phyloP scores from a whole-genome alignment of 2,113 vertebrate genomes.

The Lanius ludovicianus region DNA sequence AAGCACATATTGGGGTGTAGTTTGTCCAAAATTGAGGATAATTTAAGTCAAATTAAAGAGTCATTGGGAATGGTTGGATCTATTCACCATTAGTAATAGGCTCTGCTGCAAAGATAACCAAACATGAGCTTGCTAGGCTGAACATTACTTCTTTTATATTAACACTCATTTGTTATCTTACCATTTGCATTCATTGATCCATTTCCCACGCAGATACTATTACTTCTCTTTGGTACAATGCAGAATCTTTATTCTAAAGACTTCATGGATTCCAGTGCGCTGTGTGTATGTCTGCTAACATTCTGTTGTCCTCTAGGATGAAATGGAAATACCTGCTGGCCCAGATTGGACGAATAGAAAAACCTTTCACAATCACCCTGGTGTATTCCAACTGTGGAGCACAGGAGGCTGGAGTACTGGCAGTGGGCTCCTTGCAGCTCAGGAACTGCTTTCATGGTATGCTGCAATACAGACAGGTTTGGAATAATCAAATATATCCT shows the following conservation, averaged over 20 bases:
- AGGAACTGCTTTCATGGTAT: constrained; percentile 80
- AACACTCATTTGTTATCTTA: not conserved
- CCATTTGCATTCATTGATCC: not conserved
- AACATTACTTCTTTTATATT: not conserved
- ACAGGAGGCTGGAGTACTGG: constrained; percentile 60
- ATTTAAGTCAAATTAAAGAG: not conserved
- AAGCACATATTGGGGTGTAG: fast-evolving
- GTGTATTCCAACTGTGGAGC: constrained; percentile 78
- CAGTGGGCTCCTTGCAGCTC: constrained; percentile 81
- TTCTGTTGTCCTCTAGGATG: constrained; percentile 62
- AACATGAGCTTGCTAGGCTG: not conserved
- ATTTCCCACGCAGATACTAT: not conserved
- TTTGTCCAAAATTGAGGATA: fast-evolving
- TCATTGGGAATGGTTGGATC: not conserved
- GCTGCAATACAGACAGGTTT: not conserved
- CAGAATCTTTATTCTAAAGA: not conserved
- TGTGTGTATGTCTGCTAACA: not conserved
- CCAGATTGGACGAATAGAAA: constrained; percentile 76
- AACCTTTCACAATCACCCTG: constrained; percentile 82
- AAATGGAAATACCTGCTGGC: constrained; percentile 79
- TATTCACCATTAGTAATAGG: not conserved
- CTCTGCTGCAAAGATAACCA: not conserved
- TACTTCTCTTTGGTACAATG: not conserved
- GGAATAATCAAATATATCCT: not conserved
- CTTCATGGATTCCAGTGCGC: not conserved